Evolutionary conservation across 2,888 invertebrate species (phyloP), one percentile per base, ranked within the genome.

Genomic region (Lingula anatina): DNA sequence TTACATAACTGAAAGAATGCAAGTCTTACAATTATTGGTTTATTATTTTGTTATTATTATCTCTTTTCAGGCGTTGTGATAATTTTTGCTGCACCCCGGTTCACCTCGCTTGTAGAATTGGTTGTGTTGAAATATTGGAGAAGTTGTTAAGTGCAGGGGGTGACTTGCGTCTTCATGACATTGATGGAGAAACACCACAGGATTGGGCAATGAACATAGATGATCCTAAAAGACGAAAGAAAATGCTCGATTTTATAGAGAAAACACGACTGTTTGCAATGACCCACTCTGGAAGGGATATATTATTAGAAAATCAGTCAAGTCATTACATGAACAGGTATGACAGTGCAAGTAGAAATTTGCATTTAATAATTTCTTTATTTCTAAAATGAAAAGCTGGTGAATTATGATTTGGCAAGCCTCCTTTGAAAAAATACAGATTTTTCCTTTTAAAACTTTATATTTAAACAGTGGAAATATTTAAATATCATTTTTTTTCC

Each of bases 141-240:
- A 57, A 66, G 24, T 61, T 80, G 35, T 60, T 79, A 4, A 68
- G 71, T 48, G 69, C 70, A 27, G 79, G 79, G 25, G 80, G 78
- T 9, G 78, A 79, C 56, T 63, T 79, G 21, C 59, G 78, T 23
- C 62, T 78, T 5, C 76, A 76, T 57, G 80, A 79, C 55, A 63
- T 64, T 42, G 54, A 65, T n/a, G 68, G 71, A 5, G 62, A 71
- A 37, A 67, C 70, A n/a, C 68, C 74, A 3, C 65, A 61, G 50
- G 69, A 73, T 46, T 76, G 70, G 68, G 69, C 70, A 20, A 46
- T 62, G 20, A 38, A 59, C 20, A 65, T 73, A 36, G 53, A 56
- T 15, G 62, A 67, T 36, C 54, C 59, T 23, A 66, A 64, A 50
- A 68, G 60, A 44, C 56, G 68, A 40, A 47, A 58, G 40, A 65